Percentiles rank a stretch among this genome's conserved stretches.
These are phyloP conservation scores for Dromius quadrimaculatus DNA, from an alignment of 2,888 invertebrate species.

Conservation along the genomic window DNA sequence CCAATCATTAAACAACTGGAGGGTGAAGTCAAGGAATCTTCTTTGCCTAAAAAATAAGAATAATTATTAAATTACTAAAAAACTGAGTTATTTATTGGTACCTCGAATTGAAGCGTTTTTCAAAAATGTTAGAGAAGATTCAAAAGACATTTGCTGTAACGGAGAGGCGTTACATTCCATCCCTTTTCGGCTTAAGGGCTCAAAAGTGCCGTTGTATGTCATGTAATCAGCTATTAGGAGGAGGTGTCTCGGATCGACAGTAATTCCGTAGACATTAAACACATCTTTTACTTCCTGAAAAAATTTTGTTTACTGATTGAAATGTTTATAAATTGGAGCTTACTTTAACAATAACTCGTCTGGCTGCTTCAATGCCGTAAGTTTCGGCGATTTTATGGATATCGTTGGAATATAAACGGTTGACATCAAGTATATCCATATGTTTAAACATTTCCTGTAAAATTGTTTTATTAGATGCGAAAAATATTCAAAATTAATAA, in stretches of 20 bases:
- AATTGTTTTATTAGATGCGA: slow-evolving; percentile 1
- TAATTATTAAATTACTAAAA: slow-evolving; percentile 31
- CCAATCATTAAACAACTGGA: slow-evolving; percentile 91
- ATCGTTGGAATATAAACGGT: slow-evolving; percentile 91
- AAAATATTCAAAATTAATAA: background rate
- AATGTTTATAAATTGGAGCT: slow-evolving; percentile 45
- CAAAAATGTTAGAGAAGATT: slow-evolving; percentile 90
- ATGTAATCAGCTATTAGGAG: slow-evolving; percentile 96
- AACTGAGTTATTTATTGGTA: slow-evolving; percentile 58
- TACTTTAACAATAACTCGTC: slow-evolving; percentile 86
- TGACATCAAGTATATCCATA: slow-evolving; percentile 81
- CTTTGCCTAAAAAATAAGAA: slow-evolving; percentile 71
- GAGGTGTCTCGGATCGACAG: slow-evolving; percentile 94
- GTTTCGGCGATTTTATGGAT: slow-evolving; percentile 90
- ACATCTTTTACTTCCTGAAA: slow-evolving; percentile 90
- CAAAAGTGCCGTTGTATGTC: slow-evolving; percentile 93
- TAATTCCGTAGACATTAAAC: slow-evolving; percentile 97
- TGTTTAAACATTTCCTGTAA: slow-evolving; percentile 87
- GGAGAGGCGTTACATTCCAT: slow-evolving; percentile 94
- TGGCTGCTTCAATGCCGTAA: slow-evolving; percentile 97
- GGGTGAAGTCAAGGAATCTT: slow-evolving; percentile 83
- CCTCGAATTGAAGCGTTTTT: slow-evolving; percentile 75
- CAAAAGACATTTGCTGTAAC: slow-evolving; percentile 98
- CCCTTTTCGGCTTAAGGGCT: slow-evolving; percentile 90
- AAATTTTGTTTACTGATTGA: background rate